These are phyloP conservation scores for Drosophila koepferae DNA, from an alignment of 2,888 invertebrate genomes.

Conservation along the genomic window DNA sequence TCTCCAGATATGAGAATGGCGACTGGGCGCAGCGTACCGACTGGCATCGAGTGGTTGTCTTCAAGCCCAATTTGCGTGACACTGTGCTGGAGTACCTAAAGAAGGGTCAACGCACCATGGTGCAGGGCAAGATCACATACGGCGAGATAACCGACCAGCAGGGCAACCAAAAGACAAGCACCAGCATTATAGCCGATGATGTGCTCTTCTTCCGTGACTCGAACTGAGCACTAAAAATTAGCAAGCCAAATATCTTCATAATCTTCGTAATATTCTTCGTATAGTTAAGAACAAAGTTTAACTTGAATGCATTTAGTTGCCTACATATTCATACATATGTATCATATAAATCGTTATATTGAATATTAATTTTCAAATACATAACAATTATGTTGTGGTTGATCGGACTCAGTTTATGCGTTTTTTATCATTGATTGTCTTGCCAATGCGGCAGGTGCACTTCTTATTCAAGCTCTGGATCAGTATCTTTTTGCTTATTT, in stretches of 20 bases:
- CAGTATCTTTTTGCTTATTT: conserved; percentile 4
- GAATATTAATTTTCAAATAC: conserved; percentile 8
- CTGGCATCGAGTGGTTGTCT: conserved; percentile 96
- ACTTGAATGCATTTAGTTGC: conserved; percentile 60
- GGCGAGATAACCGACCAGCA: conserved; percentile 93
- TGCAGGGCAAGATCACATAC: conserved; percentile 93
- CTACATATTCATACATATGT: conserved; percentile 28
- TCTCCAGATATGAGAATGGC: conserved; percentile 88
- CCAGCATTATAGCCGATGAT: conserved; percentile 94
- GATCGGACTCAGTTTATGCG: background rate
- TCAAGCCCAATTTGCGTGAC: conserved; percentile 93
- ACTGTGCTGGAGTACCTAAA: conserved; percentile 91
- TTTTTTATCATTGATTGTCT: conserved; percentile 1
- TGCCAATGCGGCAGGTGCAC: conserved; percentile 13
- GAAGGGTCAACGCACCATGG: conserved; percentile 94
- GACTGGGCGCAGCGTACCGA: conserved; percentile 94
- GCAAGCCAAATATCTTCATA: conserved; percentile 17
- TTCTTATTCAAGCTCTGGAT: conserved; percentile 14
- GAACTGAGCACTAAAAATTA: conserved; percentile 44
- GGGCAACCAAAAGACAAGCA: conserved; percentile 90
- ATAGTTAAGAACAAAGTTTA: conserved; percentile 66
- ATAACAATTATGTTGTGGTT: conserved; percentile 6
- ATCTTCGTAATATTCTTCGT: conserved; percentile 12
- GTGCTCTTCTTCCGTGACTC: conserved; percentile 91
- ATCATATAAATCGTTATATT: conserved; percentile 34